phyloP scores from a whole-genome alignment of 2,888 invertebrate genomes.

The Eupithecia abbreviata region DNA sequence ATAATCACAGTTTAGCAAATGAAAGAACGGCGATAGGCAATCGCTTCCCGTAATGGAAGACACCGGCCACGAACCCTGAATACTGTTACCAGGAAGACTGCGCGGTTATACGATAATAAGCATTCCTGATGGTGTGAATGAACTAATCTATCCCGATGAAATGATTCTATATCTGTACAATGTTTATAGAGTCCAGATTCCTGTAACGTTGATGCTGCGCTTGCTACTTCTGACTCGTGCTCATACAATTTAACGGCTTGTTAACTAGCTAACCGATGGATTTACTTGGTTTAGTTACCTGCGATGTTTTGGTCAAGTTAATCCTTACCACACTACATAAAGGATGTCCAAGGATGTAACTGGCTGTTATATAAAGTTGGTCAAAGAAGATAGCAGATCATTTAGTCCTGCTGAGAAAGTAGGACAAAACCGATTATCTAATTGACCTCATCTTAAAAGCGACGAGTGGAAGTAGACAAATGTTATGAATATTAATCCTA shows the following conservation, averaged over 20 bases:
- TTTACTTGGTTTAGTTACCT: not conserved
- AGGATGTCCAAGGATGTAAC: not conserved
- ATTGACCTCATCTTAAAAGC: not conserved
- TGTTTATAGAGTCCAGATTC: slow-evolving; percentile 1
- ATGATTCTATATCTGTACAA: slow-evolving; percentile 15
- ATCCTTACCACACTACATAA: not conserved
- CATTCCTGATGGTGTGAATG: slow-evolving; percentile 32
- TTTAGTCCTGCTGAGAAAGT: not conserved
- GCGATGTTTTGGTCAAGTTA: not conserved
- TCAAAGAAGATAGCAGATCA: not conserved
- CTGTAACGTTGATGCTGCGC: not conserved
- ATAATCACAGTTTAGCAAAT: slow-evolving; percentile 71
- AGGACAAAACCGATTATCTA: slow-evolving; percentile 8
- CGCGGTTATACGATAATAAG: slow-evolving; percentile 30
- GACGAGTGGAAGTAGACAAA: slow-evolving; percentile 7
- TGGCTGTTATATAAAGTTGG: not conserved
- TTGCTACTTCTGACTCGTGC: not conserved
- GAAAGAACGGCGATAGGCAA: slow-evolving; percentile 65
- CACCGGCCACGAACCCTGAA: slow-evolving; percentile 59
- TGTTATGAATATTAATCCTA: slow-evolving; percentile 8
- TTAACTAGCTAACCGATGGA: not conserved
- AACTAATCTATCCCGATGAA: slow-evolving; percentile 30
- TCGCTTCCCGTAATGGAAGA: slow-evolving; percentile 68
- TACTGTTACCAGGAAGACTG: slow-evolving; percentile 44
- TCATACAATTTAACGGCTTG: not conserved